phyloP scores from a whole-genome alignment of 2,113 vertebrate species.

The Trichechus manatus region DNA sequence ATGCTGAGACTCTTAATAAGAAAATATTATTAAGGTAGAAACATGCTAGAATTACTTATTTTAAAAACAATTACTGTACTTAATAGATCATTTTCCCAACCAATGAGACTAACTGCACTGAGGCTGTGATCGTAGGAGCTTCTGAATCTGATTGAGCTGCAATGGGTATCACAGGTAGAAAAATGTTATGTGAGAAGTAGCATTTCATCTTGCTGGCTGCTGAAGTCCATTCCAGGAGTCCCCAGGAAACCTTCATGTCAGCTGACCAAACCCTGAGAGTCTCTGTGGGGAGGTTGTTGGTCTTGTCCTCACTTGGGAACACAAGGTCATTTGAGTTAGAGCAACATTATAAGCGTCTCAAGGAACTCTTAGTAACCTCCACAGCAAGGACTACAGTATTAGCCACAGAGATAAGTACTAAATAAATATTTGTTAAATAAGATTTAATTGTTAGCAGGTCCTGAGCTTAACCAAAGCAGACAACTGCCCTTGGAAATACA shows the following conservation, averaged over 20 bases:
- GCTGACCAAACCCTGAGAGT: background rate
- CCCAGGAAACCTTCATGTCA: background rate
- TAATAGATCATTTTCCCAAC: slow-evolving; percentile 35
- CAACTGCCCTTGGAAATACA: background rate
- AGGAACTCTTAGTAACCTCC: background rate
- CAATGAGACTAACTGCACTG: background rate
- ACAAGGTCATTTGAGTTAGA: background rate
- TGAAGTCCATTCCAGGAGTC: background rate
- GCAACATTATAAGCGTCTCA: background rate
- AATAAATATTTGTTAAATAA: slow-evolving; percentile 38
- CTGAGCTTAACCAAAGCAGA: background rate
- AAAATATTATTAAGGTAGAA: slow-evolving; percentile 36
- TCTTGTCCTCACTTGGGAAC: slow-evolving; percentile 31
- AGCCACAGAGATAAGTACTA: background rate
- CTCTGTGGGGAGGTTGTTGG: background rate
- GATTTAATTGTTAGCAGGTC: slow-evolving; percentile 46
- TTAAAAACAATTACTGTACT: slow-evolving; percentile 39
- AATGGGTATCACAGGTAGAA: background rate
- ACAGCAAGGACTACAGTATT: background rate
- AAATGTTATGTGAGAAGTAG: slow-evolving; percentile 24
- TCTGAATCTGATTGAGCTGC: slow-evolving; percentile 48
- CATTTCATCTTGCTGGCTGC: slow-evolving; percentile 39
- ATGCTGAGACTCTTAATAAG: background rate
- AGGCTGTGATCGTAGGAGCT: slow-evolving; percentile 7
- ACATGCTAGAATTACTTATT: slow-evolving; percentile 66